These are phyloP conservation scores for Parasteatoda tepidariorum DNA, from an alignment of 1,140 invertebrate genomes.

Conservation along the genomic window DNA sequence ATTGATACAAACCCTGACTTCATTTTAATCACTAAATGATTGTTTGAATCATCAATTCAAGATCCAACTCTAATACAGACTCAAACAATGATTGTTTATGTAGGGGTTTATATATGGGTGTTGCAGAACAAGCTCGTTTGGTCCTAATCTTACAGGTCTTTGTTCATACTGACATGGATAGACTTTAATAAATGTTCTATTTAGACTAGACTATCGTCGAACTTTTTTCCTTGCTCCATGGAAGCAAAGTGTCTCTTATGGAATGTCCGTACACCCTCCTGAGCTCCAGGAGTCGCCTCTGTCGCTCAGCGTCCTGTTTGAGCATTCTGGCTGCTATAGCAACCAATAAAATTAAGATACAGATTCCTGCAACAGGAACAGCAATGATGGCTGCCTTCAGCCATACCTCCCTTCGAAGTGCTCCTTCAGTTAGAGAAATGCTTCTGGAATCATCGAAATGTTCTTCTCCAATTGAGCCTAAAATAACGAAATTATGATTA, in stretches of 20 bases:
- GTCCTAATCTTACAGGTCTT: background rate
- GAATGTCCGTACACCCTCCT: slow-evolving; percentile 28
- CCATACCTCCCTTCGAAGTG: slow-evolving; percentile 75
- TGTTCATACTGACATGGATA: background rate
- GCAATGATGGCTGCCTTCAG: slow-evolving; percentile 87
- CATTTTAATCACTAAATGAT: background rate
- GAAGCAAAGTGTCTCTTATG: slow-evolving; percentile 25
- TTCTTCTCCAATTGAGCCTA: slow-evolving; percentile 17
- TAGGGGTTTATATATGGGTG: background rate
- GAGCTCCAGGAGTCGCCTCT: slow-evolving; percentile 66
- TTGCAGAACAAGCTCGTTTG: background rate
- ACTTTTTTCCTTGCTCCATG: slow-evolving; percentile 33
- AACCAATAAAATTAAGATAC: slow-evolving; percentile 83
- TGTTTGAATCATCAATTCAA: background rate
- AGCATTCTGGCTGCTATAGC: slow-evolving; percentile 81
- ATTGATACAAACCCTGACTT: background rate
- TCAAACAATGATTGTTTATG: background rate
- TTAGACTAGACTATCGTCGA: slow-evolving; percentile 33
- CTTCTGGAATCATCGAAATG: background rate
- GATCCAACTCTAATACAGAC: background rate
- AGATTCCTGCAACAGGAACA: slow-evolving; percentile 82
- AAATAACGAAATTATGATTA: background rate
- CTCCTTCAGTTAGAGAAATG: slow-evolving; percentile 11
- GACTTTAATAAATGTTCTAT: background rate
- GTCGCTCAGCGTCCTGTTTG: slow-evolving; percentile 70